These are phyloP conservation scores for Poicephalus gulielmi DNA, from an alignment of 2,113 vertebrate genomes.

Conservation along the genomic window DNA sequence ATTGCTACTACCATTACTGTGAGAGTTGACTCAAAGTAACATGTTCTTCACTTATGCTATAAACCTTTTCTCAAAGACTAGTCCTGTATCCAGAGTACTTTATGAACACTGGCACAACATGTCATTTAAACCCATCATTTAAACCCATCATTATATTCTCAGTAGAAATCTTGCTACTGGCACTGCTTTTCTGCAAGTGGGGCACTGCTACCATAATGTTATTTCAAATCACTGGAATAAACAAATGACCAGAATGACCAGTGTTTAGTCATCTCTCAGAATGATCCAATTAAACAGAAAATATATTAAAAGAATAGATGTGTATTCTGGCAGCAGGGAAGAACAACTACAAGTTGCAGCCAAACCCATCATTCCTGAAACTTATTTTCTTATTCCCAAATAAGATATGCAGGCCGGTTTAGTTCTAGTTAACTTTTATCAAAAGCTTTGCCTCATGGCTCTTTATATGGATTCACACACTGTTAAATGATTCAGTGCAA, in stretches of 20 bases:
- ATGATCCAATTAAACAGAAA: neutral
- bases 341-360: neutral
- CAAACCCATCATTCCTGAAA: neutral
- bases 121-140: neutral
- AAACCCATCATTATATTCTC: neutral
- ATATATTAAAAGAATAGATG: neutral
- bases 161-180: neutral
- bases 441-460: conserved; percentile 59
- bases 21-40: neutral
- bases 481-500: conserved; percentile 57
- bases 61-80: neutral
- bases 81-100: neutral
- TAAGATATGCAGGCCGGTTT: conserved; percentile 53
- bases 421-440: conserved; percentile 66
- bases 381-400: conserved; percentile 61
- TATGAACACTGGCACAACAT: neutral
- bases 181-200: neutral
- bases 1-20: neutral
- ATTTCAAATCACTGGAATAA: neutral
- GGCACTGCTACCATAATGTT: neutral
- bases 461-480: conserved; percentile 57
- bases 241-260: neutral
- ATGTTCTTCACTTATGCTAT: neutral
- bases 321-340: neutral
- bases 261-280: neutral